Evolutionary conservation across 2,113 vertebrate species (phyloP).

Genomic region (Lepus europaeus): DNA sequence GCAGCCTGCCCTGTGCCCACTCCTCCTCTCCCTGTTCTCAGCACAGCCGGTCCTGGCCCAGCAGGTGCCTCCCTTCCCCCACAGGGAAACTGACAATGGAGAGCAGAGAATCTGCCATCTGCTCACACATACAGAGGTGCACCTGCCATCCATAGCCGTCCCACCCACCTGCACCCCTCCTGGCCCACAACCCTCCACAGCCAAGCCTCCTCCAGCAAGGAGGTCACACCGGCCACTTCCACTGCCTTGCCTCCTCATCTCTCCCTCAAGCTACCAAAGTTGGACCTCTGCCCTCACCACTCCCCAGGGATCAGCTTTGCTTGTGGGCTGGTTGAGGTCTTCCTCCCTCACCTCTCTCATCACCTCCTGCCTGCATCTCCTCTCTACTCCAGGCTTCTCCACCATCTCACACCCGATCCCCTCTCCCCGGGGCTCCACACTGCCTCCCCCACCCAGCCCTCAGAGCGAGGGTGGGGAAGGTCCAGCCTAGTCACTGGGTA

Average conservation of each 20-base stretch:
- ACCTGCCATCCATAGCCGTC: neutral
- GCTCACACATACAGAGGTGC: neutral
- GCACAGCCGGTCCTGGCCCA: neutral
- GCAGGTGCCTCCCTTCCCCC: too few relatives aligned
- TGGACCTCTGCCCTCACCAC: neutral
- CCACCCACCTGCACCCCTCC: neutral
- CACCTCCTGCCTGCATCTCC: too few relatives aligned
- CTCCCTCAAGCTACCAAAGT: neutral
- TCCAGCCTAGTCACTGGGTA: too few relatives aligned
- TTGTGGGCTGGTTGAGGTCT: too few relatives aligned
- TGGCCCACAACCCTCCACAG: neutral
- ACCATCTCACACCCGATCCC: neutral
- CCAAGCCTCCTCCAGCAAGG: neutral
- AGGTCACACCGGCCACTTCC: neutral
- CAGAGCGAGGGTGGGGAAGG: too few relatives aligned
- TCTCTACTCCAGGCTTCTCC: neutral
- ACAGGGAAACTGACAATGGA: neutral
- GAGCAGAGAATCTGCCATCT: neutral
- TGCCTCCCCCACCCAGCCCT: neutral
- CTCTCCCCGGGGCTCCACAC: neutral
- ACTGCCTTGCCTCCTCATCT: neutral
- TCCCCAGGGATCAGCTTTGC: neutral
- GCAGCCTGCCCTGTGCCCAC: neutral
- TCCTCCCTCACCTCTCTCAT: neutral
- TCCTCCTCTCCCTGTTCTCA: neutral